phyloP scores from a whole-genome alignment of 92 coral and sea anemone species.

The Parazoanthus darwini region DNA sequence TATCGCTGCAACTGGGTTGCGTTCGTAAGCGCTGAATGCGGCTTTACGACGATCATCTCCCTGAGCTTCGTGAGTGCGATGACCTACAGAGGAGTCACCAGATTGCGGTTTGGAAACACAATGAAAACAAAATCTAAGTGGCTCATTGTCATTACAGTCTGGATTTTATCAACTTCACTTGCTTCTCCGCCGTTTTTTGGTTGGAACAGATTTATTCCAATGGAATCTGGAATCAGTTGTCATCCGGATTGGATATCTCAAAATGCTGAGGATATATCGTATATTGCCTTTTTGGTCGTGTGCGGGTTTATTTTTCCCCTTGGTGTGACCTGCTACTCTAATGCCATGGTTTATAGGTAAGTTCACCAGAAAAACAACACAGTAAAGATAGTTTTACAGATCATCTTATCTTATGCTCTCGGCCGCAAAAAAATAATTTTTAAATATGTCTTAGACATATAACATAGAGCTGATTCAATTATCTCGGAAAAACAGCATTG shows the following conservation, averaged over 20 bases:
- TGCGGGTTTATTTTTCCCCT: slow-evolving; percentile 15
- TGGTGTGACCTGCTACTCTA: slow-evolving; percentile 14
- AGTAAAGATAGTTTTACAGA: not conserved
- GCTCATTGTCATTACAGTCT: not conserved
- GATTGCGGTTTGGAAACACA: not conserved
- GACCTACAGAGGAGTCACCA: slow-evolving; percentile 15
- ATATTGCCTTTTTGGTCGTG: slow-evolving; percentile 8
- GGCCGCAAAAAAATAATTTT: no score
- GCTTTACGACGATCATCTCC: slow-evolving; percentile 13
- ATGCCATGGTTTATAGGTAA: slow-evolving; percentile 6
- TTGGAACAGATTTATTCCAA: slow-evolving; percentile 23
- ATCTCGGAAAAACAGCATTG: no score
- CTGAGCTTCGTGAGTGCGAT: slow-evolving; percentile 2
- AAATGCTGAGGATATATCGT: not conserved
- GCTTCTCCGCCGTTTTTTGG: slow-evolving; percentile 26
- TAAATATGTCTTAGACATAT: no score
- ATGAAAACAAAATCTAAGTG: not conserved
- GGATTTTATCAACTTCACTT: not conserved
- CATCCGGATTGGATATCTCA: slow-evolving; percentile 33
- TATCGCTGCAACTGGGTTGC: slow-evolving; percentile 17
- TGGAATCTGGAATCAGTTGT: slow-evolving; percentile 23
- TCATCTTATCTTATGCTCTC: no score
- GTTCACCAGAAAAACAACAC: not conserved
- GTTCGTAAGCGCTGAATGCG: slow-evolving; percentile 3
- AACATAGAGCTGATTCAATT: no score